phyloP scores from a whole-genome alignment of 2,797 vertebrate species.

The Oryzias dopingdopingensis region DNA sequence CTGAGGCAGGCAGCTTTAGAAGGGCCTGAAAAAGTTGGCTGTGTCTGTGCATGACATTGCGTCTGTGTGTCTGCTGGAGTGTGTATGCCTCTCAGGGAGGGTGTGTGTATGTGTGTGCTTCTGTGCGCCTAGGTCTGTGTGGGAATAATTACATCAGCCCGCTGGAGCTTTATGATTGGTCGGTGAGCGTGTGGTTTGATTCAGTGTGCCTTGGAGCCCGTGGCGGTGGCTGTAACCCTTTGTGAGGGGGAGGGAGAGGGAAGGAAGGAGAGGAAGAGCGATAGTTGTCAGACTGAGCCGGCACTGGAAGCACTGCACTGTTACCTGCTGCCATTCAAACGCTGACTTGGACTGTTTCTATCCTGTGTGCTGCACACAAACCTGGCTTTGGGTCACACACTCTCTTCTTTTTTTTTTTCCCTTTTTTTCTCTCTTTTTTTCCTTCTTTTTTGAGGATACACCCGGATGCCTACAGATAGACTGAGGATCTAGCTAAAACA shows the following conservation, averaged over 20 bases:
- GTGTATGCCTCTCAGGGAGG: constrained; percentile 28
- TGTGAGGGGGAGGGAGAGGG: constrained; percentile 82
- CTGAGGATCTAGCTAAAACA: constrained; percentile 52
- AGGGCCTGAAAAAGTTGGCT: constrained; percentile 67
- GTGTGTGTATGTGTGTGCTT: constrained; percentile 35
- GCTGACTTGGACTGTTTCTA: constrained; percentile 54
- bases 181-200: constrained; percentile 86
- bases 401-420: constrained; percentile 17
- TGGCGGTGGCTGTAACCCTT: constrained; percentile 84
- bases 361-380: constrained; percentile 48
- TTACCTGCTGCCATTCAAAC: constrained; percentile 76
- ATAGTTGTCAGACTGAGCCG: constrained; percentile 79
- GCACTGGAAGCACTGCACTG: constrained; percentile 72
- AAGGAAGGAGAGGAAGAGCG: constrained; percentile 40
- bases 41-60: constrained; percentile 69
- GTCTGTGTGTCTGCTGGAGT: constrained; percentile 67
- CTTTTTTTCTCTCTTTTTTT: not conserved
- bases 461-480: constrained; percentile 40
- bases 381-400: constrained; percentile 42
- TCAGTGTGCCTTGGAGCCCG: constrained; percentile 85
- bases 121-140: constrained; percentile 72
- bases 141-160: constrained; percentile 90
- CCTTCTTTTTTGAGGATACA: constrained; percentile 13
- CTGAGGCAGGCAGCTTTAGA: constrained; percentile 49
- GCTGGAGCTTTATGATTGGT: constrained; percentile 84